Conservation (phyloP, 1,140 invertebrate genomes). For the Gerris buenoi region DNA sequence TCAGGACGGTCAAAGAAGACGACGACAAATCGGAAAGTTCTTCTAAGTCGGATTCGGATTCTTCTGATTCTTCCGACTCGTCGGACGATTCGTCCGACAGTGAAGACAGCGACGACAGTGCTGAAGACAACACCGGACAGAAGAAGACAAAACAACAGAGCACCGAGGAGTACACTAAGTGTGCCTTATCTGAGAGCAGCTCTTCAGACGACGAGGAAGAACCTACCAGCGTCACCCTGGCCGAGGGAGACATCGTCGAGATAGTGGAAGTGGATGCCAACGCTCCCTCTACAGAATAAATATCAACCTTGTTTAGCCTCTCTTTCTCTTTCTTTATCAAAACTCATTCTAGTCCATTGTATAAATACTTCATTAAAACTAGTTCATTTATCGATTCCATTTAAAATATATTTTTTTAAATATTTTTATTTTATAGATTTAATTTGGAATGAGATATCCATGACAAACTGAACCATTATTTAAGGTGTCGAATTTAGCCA, state of each 20-base stretch:
- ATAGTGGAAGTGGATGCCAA: conserved; percentile 1
- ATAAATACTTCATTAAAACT: too few species aligned
- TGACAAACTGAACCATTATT: too few species aligned
- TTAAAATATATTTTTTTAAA: too few species aligned
- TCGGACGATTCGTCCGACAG: background rate
- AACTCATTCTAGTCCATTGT: too few species aligned
- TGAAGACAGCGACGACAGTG: background rate
- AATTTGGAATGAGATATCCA: too few species aligned
- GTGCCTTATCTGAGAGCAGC: background rate
- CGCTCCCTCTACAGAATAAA: too few species aligned
- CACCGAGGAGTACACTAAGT: background rate
- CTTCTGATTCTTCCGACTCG: conserved; percentile 20
- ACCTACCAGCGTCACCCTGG: background rate
- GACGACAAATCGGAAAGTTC: conserved; percentile 19
- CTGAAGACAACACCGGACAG: background rate
- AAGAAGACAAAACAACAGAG: background rate
- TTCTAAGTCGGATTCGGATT: conserved; percentile 26
- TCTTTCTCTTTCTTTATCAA: too few species aligned
- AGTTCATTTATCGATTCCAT: too few species aligned
- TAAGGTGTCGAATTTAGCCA: too few species aligned
- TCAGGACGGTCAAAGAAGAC: background rate
- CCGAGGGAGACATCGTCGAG: background rate
- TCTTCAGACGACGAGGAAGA: background rate
- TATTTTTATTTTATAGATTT: too few species aligned
- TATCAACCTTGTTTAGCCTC: too few species aligned